Base-by-base conservation (phyloP, 2,797 vertebrate genomes). In the Rhinogobio ventralis region DNA sequence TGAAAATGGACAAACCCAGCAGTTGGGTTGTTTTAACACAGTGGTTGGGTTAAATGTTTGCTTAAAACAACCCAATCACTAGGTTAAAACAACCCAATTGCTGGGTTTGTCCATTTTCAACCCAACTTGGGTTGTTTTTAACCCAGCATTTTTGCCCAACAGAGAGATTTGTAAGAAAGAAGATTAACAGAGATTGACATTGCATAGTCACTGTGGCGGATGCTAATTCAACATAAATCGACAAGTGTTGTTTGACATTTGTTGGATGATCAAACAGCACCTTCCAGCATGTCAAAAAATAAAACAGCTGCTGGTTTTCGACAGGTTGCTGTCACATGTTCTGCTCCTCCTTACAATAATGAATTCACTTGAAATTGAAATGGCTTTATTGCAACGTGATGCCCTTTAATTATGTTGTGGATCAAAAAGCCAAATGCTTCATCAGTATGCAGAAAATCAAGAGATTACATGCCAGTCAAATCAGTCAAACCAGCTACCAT, bases 371-470 rank as follows among this genome's bases (percentile, higher is more conserved):
- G 49, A 7, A 68, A 42, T 42, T 77, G 33, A 60, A 76, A 57
- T 49, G 51, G 39, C 82, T 53, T 51, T 2, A 2, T 20, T 62
- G 67, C 20, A 79, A 71, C 39, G 45, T 85, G 84, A 66, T 83
- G 87, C 20, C 82, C 89, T 90, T 90, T 49, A 85, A 51, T 81
- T 90, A 86, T 88, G 87, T 88, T 49, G 86, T 90, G 90, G 90
- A 90, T 81, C 84, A 76, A 86, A 46, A 72, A 87, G 90, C 89
- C 92, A 93, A 92, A 91, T 91, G 88, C 91, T 91, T 90, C 91
- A 91, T 92, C 88, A 89, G 86, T 87, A 89, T 86, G 83, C 84
- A 25, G 17, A 71, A 33, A 82, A 64, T 78, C 20, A 28, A 86
- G 53, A 62, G 28, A 81, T 71, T 2, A 62, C 60, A 49, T 57